phyloP scores from a whole-genome alignment of 35 echinoderm and acorn worm genomes.

The Ophioderma brevispina region DNA sequence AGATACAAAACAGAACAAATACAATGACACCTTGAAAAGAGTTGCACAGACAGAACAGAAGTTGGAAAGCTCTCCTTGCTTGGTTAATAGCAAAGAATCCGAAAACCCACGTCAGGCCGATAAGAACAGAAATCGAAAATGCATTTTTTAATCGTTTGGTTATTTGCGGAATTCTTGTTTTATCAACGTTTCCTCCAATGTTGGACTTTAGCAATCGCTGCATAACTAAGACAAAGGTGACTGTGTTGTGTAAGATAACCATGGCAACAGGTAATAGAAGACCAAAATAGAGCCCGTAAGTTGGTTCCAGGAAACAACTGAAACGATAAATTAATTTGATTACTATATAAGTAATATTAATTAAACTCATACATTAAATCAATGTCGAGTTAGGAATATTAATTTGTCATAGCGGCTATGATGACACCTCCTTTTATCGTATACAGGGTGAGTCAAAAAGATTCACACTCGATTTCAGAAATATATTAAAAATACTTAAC shows the following conservation, averaged over 20 bases:
- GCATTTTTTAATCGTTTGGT: not conserved
- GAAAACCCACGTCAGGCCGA: slow-evolving; percentile 41
- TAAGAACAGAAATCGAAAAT: not conserved
- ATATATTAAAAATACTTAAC: no score
- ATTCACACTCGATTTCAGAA: no score
- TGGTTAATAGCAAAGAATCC: slow-evolving; percentile 43
- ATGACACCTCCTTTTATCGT: no score
- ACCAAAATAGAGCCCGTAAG: not conserved
- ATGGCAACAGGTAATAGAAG: not conserved
- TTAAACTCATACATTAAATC: no score
- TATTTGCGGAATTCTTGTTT: not conserved
- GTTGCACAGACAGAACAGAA: slow-evolving; percentile 36
- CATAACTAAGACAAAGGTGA: not conserved
- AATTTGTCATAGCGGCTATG: no score
- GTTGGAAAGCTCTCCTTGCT: not conserved
- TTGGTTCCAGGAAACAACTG: not conserved
- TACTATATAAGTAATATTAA: no score
- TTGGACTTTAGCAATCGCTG: not conserved
- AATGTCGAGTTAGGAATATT: no score
- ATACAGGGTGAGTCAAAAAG: no score
- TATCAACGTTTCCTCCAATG: not conserved
- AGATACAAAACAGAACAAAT: slow-evolving; percentile 27
- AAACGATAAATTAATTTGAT: no score
- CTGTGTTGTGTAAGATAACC: not conserved
- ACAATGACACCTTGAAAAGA: slow-evolving; percentile 45